Percentiles rank a stretch among this genome's conserved stretches.
phyloP scores from a whole-genome alignment of 1,140 invertebrate species.

The Pachyrhynchus sulphureomaculatus region DNA sequence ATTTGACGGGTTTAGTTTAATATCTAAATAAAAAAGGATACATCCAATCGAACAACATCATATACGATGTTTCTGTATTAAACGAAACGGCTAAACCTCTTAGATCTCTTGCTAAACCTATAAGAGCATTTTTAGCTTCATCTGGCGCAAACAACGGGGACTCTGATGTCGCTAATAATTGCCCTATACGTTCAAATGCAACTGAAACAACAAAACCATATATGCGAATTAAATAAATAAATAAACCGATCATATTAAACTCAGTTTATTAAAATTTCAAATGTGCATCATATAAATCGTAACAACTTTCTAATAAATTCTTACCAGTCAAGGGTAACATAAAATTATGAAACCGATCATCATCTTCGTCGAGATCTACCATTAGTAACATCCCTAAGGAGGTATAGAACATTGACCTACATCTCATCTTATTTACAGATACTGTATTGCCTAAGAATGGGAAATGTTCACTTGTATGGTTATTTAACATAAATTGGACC shows the following conservation, averaged over 20 bases:
- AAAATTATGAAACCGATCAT: constrained; percentile 94
- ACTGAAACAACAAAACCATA: constrained; percentile 55
- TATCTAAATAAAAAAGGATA: constrained; percentile 64
- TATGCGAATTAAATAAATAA: not conserved
- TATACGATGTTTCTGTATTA: no score
- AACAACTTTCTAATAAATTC: no score
- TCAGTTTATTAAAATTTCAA: no score
- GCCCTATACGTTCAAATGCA: constrained; percentile 74
- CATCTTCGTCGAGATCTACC: constrained; percentile 97
- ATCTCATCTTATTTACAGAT: constrained; percentile 88
- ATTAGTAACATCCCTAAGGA: constrained; percentile 91
- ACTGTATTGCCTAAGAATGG: constrained; percentile 92
- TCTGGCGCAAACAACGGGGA: constrained; percentile 74
- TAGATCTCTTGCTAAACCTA: constrained; percentile 91
- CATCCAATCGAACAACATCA: constrained; percentile 99
- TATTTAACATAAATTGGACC: constrained; percentile 95
- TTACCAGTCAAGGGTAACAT: constrained; percentile 92
- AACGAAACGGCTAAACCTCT: no score
- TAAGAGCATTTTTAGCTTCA: constrained; percentile 92
- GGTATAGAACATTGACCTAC: constrained; percentile 95
- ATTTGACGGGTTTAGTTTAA: no score
- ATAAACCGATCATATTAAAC: no score
- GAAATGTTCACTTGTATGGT: constrained; percentile 98
- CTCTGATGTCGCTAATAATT: constrained; percentile 68
- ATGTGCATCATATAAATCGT: no score